Evolutionary conservation across 37 sponge, comb jelly and placozoan species (phyloP).

Genomic region (Aplysina aerophoba): DNA sequence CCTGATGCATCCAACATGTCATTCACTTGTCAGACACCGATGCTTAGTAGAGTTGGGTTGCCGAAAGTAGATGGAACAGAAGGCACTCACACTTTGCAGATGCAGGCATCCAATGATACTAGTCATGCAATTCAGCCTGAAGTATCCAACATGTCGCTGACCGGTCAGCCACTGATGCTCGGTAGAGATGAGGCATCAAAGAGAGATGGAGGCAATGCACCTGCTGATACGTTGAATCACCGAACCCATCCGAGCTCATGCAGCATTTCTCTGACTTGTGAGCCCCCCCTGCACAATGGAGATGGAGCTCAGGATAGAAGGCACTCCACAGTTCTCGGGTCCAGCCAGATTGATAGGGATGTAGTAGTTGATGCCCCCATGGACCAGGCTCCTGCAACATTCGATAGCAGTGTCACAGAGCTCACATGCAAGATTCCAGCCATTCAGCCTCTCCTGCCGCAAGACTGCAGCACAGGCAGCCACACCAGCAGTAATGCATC

Average conservation of each 20-base stretch:
- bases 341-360: background rate
- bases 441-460: background rate
- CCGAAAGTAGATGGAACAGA: too few species aligned
- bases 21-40: background rate
- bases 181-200: background rate
- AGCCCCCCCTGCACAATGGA: background rate
- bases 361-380: background rate
- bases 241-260: background rate
- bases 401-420: background rate
- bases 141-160: background rate
- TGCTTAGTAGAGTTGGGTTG: too few species aligned
- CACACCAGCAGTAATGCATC: too few species aligned
- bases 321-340: too few species aligned
- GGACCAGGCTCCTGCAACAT: background rate
- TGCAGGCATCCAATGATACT: too few species aligned
- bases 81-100: too few species aligned
- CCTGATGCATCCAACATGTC: background rate
- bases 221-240: too few species aligned
- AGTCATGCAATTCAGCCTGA: too few species aligned
- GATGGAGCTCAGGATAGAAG: background rate
- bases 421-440: background rate
- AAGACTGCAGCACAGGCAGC: background rate
- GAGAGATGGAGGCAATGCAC: too few species aligned
- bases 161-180: background rate
- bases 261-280: conserved; percentile 5